Evolutionary conservation across 2,888 invertebrate genomes (phyloP).

Genomic region (Tiphia femorata): DNA sequence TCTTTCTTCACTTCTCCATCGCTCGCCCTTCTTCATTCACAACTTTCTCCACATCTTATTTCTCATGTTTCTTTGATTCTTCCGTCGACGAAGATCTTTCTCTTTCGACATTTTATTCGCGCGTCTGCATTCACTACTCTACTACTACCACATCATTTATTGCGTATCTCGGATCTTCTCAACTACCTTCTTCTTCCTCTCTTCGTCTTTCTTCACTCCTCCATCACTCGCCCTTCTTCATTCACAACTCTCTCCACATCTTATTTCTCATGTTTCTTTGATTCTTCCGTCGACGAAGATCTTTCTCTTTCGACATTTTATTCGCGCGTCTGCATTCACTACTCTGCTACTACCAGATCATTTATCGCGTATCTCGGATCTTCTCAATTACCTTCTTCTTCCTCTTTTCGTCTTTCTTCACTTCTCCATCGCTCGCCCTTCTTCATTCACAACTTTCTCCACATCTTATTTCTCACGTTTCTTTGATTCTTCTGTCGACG

Average conservation of each 20-base stretch:
- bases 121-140: background rate
- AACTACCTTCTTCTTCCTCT: no score
- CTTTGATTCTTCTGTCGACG: background rate
- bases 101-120: background rate
- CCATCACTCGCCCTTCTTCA: background rate
- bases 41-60: background rate
- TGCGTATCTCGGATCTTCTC: background rate
- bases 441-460: no score
- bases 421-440: conserved; percentile 4
- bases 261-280: background rate
- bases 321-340: background rate
- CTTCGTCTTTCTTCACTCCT: background rate
- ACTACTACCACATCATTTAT: background rate
- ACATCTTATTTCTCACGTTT: background rate
- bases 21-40: no score
- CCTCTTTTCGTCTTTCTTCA: conserved; percentile 2
- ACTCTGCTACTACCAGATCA: conserved; percentile 1
- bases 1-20: conserved; percentile 7
- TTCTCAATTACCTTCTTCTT: background rate
- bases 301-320: background rate
- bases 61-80: background rate
- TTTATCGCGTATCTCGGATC: background rate
- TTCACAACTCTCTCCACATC: background rate
- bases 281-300: background rate
- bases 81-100: background rate